phyloP scores from a whole-genome alignment of 2,888 invertebrate genomes.

The Aproaerema taeniolella region DNA sequence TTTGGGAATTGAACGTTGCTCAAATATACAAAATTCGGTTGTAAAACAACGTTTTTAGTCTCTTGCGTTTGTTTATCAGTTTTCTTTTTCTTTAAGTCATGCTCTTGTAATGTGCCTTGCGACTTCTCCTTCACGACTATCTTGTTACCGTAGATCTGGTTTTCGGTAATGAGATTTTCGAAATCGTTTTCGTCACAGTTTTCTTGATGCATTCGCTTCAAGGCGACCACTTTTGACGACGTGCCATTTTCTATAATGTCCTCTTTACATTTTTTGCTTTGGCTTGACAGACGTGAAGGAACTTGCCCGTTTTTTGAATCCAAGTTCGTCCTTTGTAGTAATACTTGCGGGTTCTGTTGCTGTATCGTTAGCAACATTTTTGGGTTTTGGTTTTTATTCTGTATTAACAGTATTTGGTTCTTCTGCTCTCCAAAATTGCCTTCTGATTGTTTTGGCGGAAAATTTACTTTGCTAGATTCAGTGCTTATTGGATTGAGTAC shows the following conservation, averaged over 20 bases:
- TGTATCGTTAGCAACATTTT: conserved; percentile 64
- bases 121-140: conserved; percentile 76
- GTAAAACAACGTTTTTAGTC: conserved; percentile 54
- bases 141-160: conserved; percentile 75
- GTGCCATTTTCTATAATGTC: conserved; percentile 43
- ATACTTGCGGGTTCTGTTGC: conserved; percentile 55
- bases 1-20: conserved; percentile 70
- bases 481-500: conserved; percentile 40
- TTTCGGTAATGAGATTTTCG: conserved; percentile 74
- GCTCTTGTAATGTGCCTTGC: conserved; percentile 58
- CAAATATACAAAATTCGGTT: conserved; percentile 65
- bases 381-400: conserved; percentile 52
- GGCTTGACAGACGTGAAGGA: conserved; percentile 66
- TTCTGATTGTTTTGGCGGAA: conserved; percentile 47
- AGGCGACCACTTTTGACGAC: conserved; percentile 65
- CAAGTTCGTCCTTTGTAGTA: conserved; percentile 53
- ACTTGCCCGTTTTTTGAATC: conserved; percentile 69
- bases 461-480: conserved; percentile 42
- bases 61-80: conserved; percentile 40
- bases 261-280: conserved; percentile 62
- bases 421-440: conserved; percentile 47
- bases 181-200: conserved; percentile 73
- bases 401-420: conserved; percentile 60
- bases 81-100: conserved; percentile 50
- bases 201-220: conserved; percentile 67